Percentiles rank a stretch among this genome's conserved stretches.
These are phyloP conservation scores for Sylvia borin DNA, from an alignment of 2,797 vertebrate genomes.

Conservation along the genomic window DNA sequence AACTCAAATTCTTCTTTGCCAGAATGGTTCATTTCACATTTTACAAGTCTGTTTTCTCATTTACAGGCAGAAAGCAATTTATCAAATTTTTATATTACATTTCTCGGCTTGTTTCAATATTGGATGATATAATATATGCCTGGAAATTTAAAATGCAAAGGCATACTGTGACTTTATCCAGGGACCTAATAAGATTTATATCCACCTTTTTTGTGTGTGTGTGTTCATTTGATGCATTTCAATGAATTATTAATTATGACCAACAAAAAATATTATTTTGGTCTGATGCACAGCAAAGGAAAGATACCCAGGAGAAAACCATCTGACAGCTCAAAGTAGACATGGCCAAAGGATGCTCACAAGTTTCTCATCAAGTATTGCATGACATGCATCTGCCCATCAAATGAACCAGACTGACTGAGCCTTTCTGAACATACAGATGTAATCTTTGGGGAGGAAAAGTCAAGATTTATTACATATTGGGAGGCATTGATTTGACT, in stretches of 20 bases:
- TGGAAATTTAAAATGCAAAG: conserved; percentile 71
- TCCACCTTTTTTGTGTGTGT: conserved; percentile 50
- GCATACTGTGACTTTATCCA: conserved; percentile 70
- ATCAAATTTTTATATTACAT: conserved; percentile 80
- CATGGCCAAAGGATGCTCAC: conserved; percentile 58
- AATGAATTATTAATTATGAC: conserved; percentile 84
- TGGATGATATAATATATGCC: conserved; percentile 70
- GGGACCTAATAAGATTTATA: conserved; percentile 79
- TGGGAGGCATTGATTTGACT: conserved; percentile 41
- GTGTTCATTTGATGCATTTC: conserved; percentile 76
- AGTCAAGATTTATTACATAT: conserved; percentile 56
- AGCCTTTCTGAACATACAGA: conserved; percentile 67
- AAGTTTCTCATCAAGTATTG: conserved; percentile 60
- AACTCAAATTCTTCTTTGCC: conserved; percentile 81
- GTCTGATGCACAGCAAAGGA: conserved; percentile 75
- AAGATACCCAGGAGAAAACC: conserved; percentile 72
- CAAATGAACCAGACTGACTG: conserved; percentile 69
- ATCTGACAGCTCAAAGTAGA: conserved; percentile 72
- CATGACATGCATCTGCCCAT: conserved; percentile 70
- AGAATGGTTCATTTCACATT: conserved; percentile 82
- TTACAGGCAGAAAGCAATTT: conserved; percentile 78
- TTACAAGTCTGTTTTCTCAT: conserved; percentile 83
- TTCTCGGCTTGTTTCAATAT: conserved; percentile 75
- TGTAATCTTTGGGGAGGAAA: conserved; percentile 67
- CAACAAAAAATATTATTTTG: conserved; percentile 82